Base-by-base conservation (phyloP, 2,113 vertebrate species). In the Pagrus major region DNA sequence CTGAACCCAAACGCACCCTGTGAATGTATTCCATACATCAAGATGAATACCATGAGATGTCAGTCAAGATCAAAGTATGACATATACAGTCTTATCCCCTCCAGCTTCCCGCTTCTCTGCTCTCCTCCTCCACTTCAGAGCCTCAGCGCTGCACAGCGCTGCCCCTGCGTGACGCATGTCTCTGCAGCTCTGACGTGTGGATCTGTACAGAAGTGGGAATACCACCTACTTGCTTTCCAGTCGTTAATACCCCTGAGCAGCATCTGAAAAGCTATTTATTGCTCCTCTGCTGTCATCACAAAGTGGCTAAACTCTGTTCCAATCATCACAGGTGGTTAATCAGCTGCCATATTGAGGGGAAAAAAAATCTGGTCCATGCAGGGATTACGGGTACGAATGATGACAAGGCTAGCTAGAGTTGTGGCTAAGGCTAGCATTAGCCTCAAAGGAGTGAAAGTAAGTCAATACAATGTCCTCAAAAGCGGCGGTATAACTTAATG, bases 151-250 rank as follows among this genome's bases (percentile, higher is more conserved):
- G 59, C 5, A 49, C 52, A 65, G 74, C 2, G 35, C 10, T 6
- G 71, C 42, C 76, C 56, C 85, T 46, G 77, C 42, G 31, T 85
- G 86, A 83, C 88, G 71, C 86, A 90, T 58, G 71, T 59, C 61
- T 85, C 73, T 60, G 79, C 80, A 55, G 60, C 39, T 77, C 71
- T 87, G 88, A 88, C 78, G 76, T 63, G 74, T 73, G 68, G 58
- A 44, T 77, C 67, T 29, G 41, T 20, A 9, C 78, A 58, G 58
- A 52, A 59, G 66, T 60, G 69, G 71, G 69, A 80, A 60, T 72
- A 66, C 75, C 74, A 68, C 69, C 67, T 33, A 37, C 59, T 51
- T 64, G 25, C 58, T 68, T 69, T 70, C 37, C 41, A 63, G 46
- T 25, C 9, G 31, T 74, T 81, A 54, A 74, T 75, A 63, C 64